Conservation (phyloP, 1,140 invertebrate genomes). For the Scylla paramamosain region DNA sequence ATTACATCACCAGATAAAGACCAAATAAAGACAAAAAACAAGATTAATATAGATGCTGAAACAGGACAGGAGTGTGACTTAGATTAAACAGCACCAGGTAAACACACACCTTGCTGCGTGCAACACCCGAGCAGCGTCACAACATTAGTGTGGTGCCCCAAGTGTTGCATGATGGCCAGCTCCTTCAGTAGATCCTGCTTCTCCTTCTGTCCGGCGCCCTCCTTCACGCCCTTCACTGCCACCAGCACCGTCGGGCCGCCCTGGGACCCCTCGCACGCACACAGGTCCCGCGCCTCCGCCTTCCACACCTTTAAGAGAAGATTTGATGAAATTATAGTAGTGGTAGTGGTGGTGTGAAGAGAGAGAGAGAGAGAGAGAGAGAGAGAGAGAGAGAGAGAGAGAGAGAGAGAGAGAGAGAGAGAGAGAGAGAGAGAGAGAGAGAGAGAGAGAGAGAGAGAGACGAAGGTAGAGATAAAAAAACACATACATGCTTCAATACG, state of each 20-base stretch:
- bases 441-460: too few species aligned
- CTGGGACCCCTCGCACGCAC: conserved; percentile 85
- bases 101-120: conserved; percentile 87
- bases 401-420: too few species aligned
- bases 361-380: too few species aligned
- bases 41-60: not conserved
- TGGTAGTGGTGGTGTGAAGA: not conserved
- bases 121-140: conserved; percentile 92
- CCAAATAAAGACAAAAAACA: too few species aligned
- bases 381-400: too few species aligned
- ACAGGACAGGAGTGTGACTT: not conserved
- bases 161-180: conserved; percentile 90
- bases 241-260: conserved; percentile 84
- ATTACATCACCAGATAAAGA: too few species aligned
- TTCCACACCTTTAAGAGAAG: conserved; percentile 86
- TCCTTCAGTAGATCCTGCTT: conserved; percentile 89
- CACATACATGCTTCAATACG: not conserved
- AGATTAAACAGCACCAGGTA: not conserved
- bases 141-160: conserved; percentile 92
- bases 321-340: not conserved
- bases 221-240: conserved; percentile 91
- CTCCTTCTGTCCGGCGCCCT: conserved; percentile 86
- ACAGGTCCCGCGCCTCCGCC: conserved; percentile 89
- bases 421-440: too few species aligned
- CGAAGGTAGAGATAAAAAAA: not conserved